Percentiles rank a stretch among this genome's conserved stretches.
Conservation (phyloP, 2,797 vertebrate genomes). For the Monodelphis domestica region DNA sequence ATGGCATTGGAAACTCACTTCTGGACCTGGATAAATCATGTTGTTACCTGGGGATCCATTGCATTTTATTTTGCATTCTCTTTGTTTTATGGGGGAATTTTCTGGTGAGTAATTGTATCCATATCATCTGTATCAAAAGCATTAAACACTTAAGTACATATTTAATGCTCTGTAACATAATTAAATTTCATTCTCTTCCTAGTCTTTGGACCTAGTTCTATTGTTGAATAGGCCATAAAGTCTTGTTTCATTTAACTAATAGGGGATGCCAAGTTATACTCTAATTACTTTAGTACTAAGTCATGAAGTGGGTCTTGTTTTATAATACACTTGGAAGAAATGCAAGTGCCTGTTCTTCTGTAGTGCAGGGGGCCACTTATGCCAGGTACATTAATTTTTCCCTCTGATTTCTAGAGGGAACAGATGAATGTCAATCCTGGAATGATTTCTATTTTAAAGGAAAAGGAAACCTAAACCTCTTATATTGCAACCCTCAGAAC, state of each 20-base stretch:
- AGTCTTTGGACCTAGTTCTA: constrained; percentile 24
- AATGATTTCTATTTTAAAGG: constrained; percentile 21
- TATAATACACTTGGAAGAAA: not conserved
- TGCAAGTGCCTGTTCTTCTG: not conserved
- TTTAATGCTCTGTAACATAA: constrained; percentile 39
- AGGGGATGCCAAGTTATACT: not conserved
- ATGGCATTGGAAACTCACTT: constrained; percentile 98
- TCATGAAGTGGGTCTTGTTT: not conserved
- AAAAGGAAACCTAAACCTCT: constrained; percentile 2
- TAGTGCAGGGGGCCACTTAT: constrained; percentile 25
- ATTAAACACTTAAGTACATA: constrained; percentile 28
- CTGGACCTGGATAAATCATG: constrained; percentile 99
- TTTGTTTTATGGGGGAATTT: constrained; percentile 97
- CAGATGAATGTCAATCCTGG: constrained; percentile 33
- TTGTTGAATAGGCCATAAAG: constrained; percentile 11
- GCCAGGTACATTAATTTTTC: constrained; percentile 1
- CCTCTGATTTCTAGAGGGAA: constrained; percentile 20
- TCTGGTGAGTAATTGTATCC: constrained; percentile 89
- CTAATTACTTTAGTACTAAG: not conserved
- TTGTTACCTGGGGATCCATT: constrained; percentile 99
- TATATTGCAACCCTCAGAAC: not conserved
- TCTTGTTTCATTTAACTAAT: constrained; percentile 42
- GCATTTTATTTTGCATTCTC: constrained; percentile 99
- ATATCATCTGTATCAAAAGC: constrained; percentile 46
- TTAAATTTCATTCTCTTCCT: constrained; percentile 30